Base-by-base conservation (phyloP, 1,140 invertebrate genomes). In the Drosophila mauritiana region DNA sequence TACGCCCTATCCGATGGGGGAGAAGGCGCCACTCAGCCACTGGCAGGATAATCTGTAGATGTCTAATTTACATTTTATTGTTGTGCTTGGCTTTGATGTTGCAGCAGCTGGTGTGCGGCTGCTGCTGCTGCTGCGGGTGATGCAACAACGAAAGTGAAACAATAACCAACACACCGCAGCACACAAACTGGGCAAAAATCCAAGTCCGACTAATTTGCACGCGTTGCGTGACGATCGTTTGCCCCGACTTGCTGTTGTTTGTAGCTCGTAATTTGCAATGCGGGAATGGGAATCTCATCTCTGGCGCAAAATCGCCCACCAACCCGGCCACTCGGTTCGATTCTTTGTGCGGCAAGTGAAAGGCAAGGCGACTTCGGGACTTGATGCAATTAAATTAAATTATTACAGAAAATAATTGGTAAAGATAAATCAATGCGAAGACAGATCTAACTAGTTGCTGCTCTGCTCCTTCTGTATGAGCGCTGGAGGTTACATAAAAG, bases 351-450 rank as follows among this genome's bases (percentile, higher is more conserved):
- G 64, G 39, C 39, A 74, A 85, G 82, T 72, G 81, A 85, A 85
- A 86, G 78, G 82, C 54, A 85, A 86, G 78, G 82, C 54, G 36
- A 62, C 58, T 37, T 46, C 62, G 22, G 20, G 43, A 13, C 20
- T 20, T 43, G 34, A 20, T 80, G 22, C 74, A 79, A 49, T 88
- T 88, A 73, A 89, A 88, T 89, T 73, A 77, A 83, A 79, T 83
- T 80, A 83, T 89, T 89, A 72, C 80, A 80, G 70, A 69, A 76
- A 73, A 57, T 51, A 56, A 58, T 72, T 82, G 59, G 17, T 45
- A 69, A 48, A 80, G 76, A 88, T 89, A 89, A 89, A 89, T 88
- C 83, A 88, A 88, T 88, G 62, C 63, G n/a, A 48, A 57, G 54
- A 52, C 31, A 46, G 27, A 55, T 67, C 59, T 43, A 42, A 59